Evolutionary conservation across 1,140 invertebrate species (phyloP), one percentile per base, ranked within the genome.

Genomic region (Calycopis cecrops): DNA sequence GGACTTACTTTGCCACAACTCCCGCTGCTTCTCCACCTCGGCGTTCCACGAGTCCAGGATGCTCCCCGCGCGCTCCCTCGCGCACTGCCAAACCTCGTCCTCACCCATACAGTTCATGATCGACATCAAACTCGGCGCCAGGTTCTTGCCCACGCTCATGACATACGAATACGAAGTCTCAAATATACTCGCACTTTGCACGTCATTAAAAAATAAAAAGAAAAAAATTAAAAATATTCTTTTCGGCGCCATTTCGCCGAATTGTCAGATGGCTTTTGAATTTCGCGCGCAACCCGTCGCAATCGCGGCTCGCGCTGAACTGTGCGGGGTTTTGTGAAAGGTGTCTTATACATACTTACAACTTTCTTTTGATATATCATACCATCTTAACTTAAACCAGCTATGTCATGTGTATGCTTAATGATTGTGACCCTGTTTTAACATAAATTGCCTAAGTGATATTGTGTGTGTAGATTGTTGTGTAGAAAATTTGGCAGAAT

Each of bases 131-230:
- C 72, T 79, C 0, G 80, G 76, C 18, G 69, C 78, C 14, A 83
- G 57, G 68, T 62, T 83, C 48, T 76, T 84, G 0, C 80, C 74
- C 3, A 81, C 60, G 71, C 65, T 76, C 59, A 75, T 63, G 9
- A 85, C 66, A 73, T 83, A 86, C 35, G 84, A 75, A 21, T 83
- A 86, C 0, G 79, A 78, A 12, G 62, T 68, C 16, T 82, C 71
- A 18, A 79, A 60, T 28, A 73, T 57, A 64, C 63, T 65, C 7
- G 67, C 77, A 81, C 79, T 81, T 6, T 77, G 59, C 42, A 76
- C 80, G 14, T 56, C 59, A 51, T 55, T 64, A 18, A 71, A 58
- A 52, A 71, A 64, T 52, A 79, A 53, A 49, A 77, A 49, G 34
- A 75, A 62, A 44, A 76, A 49, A 48, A 80, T 18, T 10, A 64